phyloP scores from a whole-genome alignment of 2,113 vertebrate genomes.

The Hiodon alosoides region DNA sequence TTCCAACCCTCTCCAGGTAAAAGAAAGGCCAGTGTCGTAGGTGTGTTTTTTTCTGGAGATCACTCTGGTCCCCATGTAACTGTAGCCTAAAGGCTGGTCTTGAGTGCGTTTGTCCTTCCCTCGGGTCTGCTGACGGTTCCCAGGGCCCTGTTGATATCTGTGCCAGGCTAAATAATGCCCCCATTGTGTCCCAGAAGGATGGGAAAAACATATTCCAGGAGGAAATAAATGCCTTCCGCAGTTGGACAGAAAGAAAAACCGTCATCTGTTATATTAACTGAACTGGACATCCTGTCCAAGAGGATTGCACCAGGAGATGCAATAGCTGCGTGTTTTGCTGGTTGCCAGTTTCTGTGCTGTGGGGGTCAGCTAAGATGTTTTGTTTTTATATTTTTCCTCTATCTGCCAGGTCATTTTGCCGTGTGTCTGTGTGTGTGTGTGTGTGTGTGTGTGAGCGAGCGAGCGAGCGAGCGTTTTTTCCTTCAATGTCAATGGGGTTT shows the following conservation, averaged over 20 bases:
- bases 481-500: not conserved
- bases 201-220: conserved; percentile 9
- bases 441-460: not conserved
- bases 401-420: not conserved
- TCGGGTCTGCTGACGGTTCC: not conserved
- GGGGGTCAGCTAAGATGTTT: not conserved
- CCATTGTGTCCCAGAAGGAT: conserved; percentile 13
- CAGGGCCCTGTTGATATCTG: not conserved
- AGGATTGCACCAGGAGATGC: conserved; percentile 14
- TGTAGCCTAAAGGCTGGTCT: not conserved
- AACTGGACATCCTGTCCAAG: conserved; percentile 32
- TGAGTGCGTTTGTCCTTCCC: not conserved
- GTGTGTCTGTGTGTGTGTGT: not conserved
- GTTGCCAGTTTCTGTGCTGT: not conserved
- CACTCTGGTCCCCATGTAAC: not conserved
- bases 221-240: conserved; percentile 31
- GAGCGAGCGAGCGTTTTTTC: not conserved
- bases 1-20: too few relatives aligned
- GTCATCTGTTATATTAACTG: conserved; percentile 30
- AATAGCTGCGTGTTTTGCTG: not conserved
- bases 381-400: not conserved
- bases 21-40: too few relatives aligned
- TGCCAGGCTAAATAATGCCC: conserved; percentile 9
- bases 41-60: not conserved
- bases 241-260: not conserved